Base-by-base conservation (phyloP, 1,140 invertebrate genomes). In the Choristoneura fumiferana region DNA sequence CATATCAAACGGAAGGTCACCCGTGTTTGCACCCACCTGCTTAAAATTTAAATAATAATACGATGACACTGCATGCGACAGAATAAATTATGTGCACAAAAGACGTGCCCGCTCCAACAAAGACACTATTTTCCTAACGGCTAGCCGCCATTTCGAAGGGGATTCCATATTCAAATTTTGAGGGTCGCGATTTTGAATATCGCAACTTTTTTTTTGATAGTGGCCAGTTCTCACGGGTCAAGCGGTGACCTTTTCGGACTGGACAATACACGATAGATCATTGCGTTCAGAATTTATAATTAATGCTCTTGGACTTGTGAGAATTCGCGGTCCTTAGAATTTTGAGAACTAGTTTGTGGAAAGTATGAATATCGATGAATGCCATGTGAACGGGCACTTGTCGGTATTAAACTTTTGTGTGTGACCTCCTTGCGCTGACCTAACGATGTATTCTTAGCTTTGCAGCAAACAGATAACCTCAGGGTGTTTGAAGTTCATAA, bases 221-320 rank as follows among this genome's bases (percentile, higher is more conserved):
- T 68, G 64, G 58, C 58, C 67, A 71, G 68, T 87, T 86, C 84
- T 86, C 84, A 86, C 84, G 84, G 81, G 83, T 84, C 82, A 85
- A 86, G 80, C 75, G 64, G 55, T 86, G 84, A 88, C 84, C 84
- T 86, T 67, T 76, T 29, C 6, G 22, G n/a, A n/a, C 22, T 57
- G 76, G 78, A 85, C 83, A 84, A 82, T 79, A 57, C 59, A 37
- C 58, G 55, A 69, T 74, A 78, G 72, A 82, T 78, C 75, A 78
- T 78, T 68, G 71, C 73, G 78, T 75, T 56, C 71, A 76, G 73
- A 76, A 85, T 80, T 86, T 82, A 84, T 88, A 88, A 88, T 86
- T 88, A 84, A 88, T 84, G 84, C 69, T 61, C 67, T 53, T 33
- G 57, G 54, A 67, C 67, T 81, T 84, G 79, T 82, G 65, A 65